Evolutionary conservation across 2,797 vertebrate genomes (phyloP).

Genomic region (Scarus forsteni): DNA sequence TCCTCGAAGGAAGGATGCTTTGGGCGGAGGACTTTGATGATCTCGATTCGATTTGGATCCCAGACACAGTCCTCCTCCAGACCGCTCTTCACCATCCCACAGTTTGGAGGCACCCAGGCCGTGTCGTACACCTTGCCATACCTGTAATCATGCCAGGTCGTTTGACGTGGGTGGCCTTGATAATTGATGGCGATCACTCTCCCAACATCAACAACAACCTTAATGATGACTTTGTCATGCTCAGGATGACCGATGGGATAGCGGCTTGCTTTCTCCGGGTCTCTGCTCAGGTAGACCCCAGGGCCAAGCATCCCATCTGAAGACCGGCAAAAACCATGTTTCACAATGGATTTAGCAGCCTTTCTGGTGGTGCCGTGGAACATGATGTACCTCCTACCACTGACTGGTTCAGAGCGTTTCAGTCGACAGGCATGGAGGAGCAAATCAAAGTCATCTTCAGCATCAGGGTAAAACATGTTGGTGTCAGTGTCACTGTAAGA

Average conservation of each 20-base stretch:
- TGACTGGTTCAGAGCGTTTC: neutral
- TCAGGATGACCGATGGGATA: conserved; percentile 45
- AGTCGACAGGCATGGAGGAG: rapidly evolving
- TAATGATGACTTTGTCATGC: conserved; percentile 52
- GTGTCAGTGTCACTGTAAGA: no score
- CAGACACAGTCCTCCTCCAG: conserved; percentile 78
- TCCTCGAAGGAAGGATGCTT: no score
- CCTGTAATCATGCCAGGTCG: conserved; percentile 50
- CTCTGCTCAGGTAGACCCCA: conserved; percentile 80
- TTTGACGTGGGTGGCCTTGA: conserved; percentile 53
- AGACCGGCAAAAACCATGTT: conserved; percentile 43
- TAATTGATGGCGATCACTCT: conserved; percentile 57
- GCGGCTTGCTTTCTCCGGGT: conserved; percentile 70
- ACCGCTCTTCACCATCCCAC: conserved; percentile 59
- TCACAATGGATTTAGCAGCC: conserved; percentile 15
- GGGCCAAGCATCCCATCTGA: conserved; percentile 61
- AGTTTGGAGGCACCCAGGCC: conserved; percentile 76
- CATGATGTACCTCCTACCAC: conserved; percentile 58
- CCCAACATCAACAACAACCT: conserved; percentile 66
- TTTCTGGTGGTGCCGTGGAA: conserved; percentile 71
- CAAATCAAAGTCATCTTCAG: conserved; percentile 44
- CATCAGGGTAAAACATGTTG: neutral
- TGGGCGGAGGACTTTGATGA: rapidly evolving
- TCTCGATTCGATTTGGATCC: conserved; percentile 47
- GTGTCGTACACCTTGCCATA: conserved; percentile 26